phyloP scores from a whole-genome alignment of 2,797 vertebrate genomes.

The Gallinago stenura region DNA sequence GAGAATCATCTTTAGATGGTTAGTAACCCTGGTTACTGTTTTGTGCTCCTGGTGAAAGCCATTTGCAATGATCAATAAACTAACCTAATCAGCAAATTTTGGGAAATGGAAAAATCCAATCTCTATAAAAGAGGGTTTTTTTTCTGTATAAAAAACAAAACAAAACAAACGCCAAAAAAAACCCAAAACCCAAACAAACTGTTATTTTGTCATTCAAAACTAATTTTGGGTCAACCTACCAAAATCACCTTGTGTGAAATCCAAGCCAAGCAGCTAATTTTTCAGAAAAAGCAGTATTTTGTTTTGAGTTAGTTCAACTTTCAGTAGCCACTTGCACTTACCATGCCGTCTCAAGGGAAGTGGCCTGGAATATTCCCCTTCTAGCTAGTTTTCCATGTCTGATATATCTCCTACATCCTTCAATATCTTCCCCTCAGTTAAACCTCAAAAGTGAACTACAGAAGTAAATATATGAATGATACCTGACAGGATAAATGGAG shows the following conservation, averaged over 20 bases:
- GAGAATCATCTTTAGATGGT: background rate
- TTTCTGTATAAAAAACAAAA: background rate
- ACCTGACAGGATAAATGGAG: background rate
- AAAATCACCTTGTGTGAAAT: background rate
- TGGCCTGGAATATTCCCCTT: background rate
- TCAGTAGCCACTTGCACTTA: background rate
- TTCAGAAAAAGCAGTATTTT: background rate
- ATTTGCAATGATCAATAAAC: background rate
- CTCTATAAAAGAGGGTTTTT: background rate
- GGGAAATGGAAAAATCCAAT: background rate
- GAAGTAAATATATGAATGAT: background rate
- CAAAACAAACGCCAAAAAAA: no score
- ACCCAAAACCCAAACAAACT: no score
- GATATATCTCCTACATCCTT: background rate
- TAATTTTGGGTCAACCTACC: background rate
- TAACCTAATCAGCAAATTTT: background rate
- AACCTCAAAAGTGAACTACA: background rate
- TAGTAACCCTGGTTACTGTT: background rate
- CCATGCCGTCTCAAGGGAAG: background rate
- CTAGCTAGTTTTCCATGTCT: background rate
- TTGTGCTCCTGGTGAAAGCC: background rate
- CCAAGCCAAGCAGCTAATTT: background rate
- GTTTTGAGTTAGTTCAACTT: background rate
- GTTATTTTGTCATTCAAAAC: background rate
- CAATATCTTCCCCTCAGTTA: background rate